A percentile compares a stretch with the other conserved stretches of the same genome.
Evolutionary conservation across 2,113 vertebrate genomes (phyloP).

Genomic region (Sitta europaea): DNA sequence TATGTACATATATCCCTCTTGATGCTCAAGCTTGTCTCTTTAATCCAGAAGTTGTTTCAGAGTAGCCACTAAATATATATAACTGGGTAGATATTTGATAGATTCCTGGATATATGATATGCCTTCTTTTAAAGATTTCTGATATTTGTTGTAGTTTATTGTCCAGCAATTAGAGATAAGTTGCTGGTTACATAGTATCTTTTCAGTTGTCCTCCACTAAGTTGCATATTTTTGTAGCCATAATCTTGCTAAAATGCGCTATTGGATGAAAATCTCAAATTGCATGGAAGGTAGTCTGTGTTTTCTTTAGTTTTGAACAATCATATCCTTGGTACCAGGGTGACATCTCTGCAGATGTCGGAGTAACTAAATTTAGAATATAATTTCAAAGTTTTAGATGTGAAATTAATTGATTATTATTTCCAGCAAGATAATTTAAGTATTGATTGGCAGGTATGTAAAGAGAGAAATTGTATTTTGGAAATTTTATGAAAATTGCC

Average conservation of each 20-base stretch:
- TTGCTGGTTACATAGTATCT: neutral
- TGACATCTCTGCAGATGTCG: neutral
- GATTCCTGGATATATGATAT: neutral
- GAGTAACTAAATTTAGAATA: neutral
- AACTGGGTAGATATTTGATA: neutral
- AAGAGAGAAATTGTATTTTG: neutral
- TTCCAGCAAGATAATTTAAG: fast-evolving
- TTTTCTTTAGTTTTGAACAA: neutral
- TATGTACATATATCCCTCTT: neutral
- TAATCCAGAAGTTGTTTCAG: neutral
- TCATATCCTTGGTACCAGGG: neutral
- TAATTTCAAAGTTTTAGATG: neutral
- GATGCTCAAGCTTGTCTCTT: neutral
- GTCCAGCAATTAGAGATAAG: neutral
- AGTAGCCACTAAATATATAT: neutral
- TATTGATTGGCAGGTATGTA: neutral
- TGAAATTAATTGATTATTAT: neutral
- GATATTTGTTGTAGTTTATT: neutral
- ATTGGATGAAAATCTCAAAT: neutral
- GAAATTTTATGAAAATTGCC: neutral
- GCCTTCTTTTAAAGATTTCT: neutral
- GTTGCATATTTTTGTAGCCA: neutral
- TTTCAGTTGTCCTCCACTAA: neutral
- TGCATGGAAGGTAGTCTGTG: fast-evolving
- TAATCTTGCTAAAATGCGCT: neutral